Base-by-base conservation (phyloP, 1,140 invertebrate species). In the Parasteatoda tepidariorum region DNA sequence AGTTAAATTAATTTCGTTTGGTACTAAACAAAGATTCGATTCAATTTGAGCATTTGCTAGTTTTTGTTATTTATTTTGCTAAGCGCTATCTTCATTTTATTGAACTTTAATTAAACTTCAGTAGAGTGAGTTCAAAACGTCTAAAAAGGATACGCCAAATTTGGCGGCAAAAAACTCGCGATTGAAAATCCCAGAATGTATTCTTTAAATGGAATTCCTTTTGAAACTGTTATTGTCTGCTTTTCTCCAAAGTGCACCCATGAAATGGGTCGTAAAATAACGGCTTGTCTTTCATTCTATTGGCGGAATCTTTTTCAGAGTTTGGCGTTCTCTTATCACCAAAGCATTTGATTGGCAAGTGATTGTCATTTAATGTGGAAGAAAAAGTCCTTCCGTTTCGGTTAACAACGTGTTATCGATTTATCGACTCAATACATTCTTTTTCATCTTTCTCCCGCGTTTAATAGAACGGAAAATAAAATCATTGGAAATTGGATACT, bases 361-460 rank as follows among this genome's bases (percentile, higher is more conserved):
- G 66, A 68, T 68, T 68, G 66, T 68, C 66, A 68, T 68, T 68
- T 68, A 68, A 68, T 68, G 41, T 34, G 7, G 3, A 33, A 22
- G 33, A 38, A 38, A 38, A 26, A 41, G 0, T 68, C 31, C 66
- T 13, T 66, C 33, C 33, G 38, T 48, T 48, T 30, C 30, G 18
- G 28, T 48, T 68, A 24, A 34, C 38, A 41, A 24, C 38, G 22
- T 26, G 34, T 68, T 41, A 68, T 68, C 66, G 66, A 68, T 68
- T 68, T 48, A 11, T 18, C 15, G 9, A 48, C 38, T 48, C 38
- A 13, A 48, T 13, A 48, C 9, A 18, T 9, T n/a, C 24, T 33
- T 24, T 41, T 38, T 22, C 22, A 28, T 68, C 34, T 68, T 11
- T n/a, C 22, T 48, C 15, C 62, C 3, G 26, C n/a, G 66, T 33